phyloP scores from a whole-genome alignment of 2,888 invertebrate genomes.

The Acanthosepion lycidas region DNA sequence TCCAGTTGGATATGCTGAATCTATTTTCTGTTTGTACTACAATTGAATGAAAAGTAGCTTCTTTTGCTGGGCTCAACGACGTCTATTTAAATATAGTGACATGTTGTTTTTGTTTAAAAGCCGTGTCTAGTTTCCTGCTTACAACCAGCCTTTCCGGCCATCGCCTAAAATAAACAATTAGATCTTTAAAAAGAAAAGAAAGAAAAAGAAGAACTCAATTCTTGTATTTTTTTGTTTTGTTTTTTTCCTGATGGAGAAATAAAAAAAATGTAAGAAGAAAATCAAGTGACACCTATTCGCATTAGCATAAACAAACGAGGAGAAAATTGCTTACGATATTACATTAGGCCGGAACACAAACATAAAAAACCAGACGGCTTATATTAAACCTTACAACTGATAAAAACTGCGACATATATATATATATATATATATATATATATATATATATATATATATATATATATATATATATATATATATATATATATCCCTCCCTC shows the following conservation, averaged over 20 bases:
- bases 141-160: background rate
- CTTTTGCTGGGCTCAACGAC: background rate
- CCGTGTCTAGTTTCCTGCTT: background rate
- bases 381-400: background rate
- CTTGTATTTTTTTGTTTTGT: background rate
- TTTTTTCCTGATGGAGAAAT: background rate
- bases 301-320: slow-evolving; percentile 13
- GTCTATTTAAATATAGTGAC: slow-evolving; percentile 23
- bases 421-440: background rate
- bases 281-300: slow-evolving; percentile 11
- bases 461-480: background rate
- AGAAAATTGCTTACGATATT: background rate
- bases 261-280: background rate
- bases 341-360: background rate
- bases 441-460: background rate
- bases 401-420: background rate
- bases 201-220: background rate
- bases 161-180: background rate
- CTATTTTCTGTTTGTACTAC: background rate
- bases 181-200: background rate
- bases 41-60: background rate
- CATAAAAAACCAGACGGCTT: background rate
- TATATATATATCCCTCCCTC: background rate
- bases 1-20: background rate
- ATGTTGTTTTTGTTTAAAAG: background rate